Evolutionary conservation across 2,113 vertebrate genomes (phyloP).

Genomic region (Ochotona princeps): DNA sequence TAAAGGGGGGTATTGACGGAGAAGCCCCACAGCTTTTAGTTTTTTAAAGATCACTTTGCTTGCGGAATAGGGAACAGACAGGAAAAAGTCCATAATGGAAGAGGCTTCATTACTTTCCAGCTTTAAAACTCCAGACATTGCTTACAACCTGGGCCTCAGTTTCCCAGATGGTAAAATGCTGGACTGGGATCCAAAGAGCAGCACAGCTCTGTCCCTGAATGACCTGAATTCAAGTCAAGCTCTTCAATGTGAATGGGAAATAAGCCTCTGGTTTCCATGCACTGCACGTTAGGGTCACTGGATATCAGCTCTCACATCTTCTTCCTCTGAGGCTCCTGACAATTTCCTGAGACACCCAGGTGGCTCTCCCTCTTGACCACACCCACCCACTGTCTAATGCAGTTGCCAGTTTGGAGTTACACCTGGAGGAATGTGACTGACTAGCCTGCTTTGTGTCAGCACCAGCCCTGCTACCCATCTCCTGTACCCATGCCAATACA

Average conservation of each 20-base stretch:
- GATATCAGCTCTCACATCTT: neutral
- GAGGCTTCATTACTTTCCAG: neutral
- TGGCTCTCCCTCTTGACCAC: neutral
- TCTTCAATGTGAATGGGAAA: neutral
- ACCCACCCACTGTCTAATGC: neutral
- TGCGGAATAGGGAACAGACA: neutral
- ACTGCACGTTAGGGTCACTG: neutral
- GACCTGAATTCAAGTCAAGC: neutral
- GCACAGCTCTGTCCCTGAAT: neutral
- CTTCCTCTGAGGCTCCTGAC: neutral
- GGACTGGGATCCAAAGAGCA: neutral
- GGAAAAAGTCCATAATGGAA: neutral
- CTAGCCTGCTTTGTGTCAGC: neutral
- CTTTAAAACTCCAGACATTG: neutral
- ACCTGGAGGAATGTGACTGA: neutral
- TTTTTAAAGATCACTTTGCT: neutral
- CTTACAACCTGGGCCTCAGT: neutral
- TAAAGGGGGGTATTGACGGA: no score
- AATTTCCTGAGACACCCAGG: neutral
- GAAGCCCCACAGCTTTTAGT: no score
- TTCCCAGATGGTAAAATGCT: conserved; percentile 30
- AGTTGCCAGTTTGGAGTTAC: neutral
- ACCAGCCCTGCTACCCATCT: neutral
- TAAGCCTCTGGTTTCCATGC: conserved; percentile 48
- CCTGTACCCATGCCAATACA: neutral